Evolutionary conservation across 1,140 invertebrate species (phyloP).

Genomic region (Trachymyrmex cornetzi): DNA sequence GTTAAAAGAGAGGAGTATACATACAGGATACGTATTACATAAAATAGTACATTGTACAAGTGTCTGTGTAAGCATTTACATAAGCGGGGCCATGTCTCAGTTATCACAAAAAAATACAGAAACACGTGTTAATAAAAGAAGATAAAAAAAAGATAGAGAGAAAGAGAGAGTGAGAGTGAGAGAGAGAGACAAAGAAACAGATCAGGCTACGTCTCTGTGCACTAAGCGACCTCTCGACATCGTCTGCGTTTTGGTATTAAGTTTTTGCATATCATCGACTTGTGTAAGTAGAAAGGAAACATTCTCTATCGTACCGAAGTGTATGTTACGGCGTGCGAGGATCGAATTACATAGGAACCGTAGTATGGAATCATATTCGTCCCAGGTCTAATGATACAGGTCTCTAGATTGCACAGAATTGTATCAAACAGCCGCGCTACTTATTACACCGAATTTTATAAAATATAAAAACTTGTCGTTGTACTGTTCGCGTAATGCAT

Average conservation of each 20-base stretch:
- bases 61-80: constrained; percentile 59
- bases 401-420: constrained; percentile 66
- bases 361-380: constrained; percentile 49
- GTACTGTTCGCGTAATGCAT: constrained; percentile 70
- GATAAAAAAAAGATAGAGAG: not conserved
- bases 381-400: constrained; percentile 32
- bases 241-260: not conserved
- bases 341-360: constrained; percentile 42
- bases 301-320: constrained; percentile 19
- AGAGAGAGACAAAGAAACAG: constrained; percentile 8
- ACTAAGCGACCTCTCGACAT: constrained; percentile 52
- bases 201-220: constrained; percentile 54
- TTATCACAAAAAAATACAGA: constrained; percentile 15
- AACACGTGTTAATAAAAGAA: constrained; percentile 26
- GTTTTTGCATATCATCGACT: not conserved
- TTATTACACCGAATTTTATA: constrained; percentile 71
- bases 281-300: not conserved
- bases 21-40: constrained; percentile 60
- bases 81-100: constrained; percentile 9
- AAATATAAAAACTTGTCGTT: constrained; percentile 78
- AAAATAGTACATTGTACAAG: constrained; percentile 65
- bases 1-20: constrained; percentile 34
- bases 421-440: constrained; percentile 68
- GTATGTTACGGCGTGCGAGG: constrained; percentile 25
- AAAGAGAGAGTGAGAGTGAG: not conserved